Evolutionary conservation across 2,888 invertebrate genomes (phyloP).

Genomic region (Agrochola circellaris): DNA sequence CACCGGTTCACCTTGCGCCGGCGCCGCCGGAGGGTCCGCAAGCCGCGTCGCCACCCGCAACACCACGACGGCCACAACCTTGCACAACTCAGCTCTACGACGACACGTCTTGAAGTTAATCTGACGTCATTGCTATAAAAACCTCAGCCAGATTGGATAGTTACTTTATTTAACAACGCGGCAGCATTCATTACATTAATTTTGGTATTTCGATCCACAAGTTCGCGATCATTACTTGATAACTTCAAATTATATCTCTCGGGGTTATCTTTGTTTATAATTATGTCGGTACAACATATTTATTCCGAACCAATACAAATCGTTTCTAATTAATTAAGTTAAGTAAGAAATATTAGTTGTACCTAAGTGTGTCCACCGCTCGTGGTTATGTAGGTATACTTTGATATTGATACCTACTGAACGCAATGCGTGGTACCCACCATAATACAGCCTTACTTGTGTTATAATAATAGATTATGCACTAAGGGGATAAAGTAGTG

Average conservation of each 20-base stretch:
- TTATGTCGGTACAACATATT: constrained; percentile 39
- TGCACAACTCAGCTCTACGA: neutral
- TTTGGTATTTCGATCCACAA: constrained; percentile 14
- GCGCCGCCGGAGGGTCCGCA: neutral
- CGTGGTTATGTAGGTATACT: neutral
- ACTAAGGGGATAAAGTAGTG: too few species aligned
- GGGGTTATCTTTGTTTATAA: constrained; percentile 55
- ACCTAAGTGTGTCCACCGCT: neutral
- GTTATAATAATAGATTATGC: too few species aligned
- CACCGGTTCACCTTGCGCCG: constrained; percentile 26
- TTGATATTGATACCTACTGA: neutral
- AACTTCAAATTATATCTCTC: constrained; percentile 34
- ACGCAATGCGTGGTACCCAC: neutral
- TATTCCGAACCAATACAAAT: constrained; percentile 28
- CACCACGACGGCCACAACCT: neutral
- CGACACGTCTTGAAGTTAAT: constrained; percentile 4
- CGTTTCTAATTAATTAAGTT: constrained; percentile 19
- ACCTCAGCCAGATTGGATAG: constrained; percentile 8
- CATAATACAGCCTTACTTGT: neutral
- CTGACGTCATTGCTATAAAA: constrained; percentile 43
- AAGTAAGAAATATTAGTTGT: neutral
- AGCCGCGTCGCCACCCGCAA: neutral
- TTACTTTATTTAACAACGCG: neutral
- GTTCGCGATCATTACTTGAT: constrained; percentile 26
- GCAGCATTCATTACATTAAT: constrained; percentile 13